Conservation (phyloP, 2,113 vertebrate species). For the Rhagologus leucostigma region DNA sequence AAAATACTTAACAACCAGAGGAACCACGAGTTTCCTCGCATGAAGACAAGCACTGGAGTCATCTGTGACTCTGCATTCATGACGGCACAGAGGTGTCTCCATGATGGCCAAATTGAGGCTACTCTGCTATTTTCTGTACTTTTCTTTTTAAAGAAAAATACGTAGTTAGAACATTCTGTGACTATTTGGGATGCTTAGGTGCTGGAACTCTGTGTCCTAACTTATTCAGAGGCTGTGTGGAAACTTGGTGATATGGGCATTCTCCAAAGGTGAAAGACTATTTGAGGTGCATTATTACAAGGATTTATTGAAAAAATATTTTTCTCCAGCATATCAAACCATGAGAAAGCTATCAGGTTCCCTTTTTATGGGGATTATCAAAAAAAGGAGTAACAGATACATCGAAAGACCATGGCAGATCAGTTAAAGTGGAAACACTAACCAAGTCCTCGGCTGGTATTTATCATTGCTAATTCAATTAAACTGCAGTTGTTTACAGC, state of each 20-base stretch:
- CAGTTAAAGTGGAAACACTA: background rate
- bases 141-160: background rate
- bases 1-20: background rate
- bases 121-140: background rate
- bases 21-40: background rate
- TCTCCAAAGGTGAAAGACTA: background rate
- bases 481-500: background rate
- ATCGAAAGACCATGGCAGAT: rapidly evolving
- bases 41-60: background rate
- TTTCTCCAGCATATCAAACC: background rate
- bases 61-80: background rate
- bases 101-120: background rate
- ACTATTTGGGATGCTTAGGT: background rate
- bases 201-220: background rate
- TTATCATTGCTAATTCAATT: background rate
- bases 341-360: background rate
- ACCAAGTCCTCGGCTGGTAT: background rate
- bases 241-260: background rate
- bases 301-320: background rate
- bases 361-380: background rate
- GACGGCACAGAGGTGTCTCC: background rate
- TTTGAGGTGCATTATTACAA: background rate
- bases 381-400: background rate
- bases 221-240: background rate
- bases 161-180: background rate